phyloP scores from a whole-genome alignment of 2,113 vertebrate species.

The Mellivora capensis region DNA sequence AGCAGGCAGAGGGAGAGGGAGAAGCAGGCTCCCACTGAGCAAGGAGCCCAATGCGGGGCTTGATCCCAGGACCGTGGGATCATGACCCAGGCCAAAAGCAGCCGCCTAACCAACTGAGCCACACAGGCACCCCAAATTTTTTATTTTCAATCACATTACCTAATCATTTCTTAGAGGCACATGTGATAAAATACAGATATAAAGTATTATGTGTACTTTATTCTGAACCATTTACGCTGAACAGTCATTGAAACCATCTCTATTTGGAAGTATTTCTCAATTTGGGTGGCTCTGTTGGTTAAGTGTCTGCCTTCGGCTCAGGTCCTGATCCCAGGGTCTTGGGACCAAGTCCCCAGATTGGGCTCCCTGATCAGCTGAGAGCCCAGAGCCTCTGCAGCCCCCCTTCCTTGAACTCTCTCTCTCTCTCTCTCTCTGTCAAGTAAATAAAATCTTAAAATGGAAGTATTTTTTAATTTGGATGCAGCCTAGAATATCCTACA shows the following conservation, averaged over 20 bases:
- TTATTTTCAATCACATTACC: slow-evolving; percentile 55
- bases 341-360: no score
- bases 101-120: no score
- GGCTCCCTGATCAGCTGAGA: no score
- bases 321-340: no score
- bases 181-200: slow-evolving; percentile 9
- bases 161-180: background rate
- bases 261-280: slow-evolving; percentile 41
- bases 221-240: slow-evolving; percentile 53
- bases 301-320: no score
- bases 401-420: background rate
- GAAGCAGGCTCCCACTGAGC: no score
- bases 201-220: slow-evolving; percentile 14
- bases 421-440: background rate
- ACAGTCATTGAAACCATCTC: slow-evolving; percentile 46
- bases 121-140: background rate
- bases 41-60: no score
- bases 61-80: no score
- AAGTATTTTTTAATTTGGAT: slow-evolving; percentile 63
- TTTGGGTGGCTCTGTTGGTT: background rate
- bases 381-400: background rate
- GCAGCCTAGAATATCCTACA: slow-evolving; percentile 60
- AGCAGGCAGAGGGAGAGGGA: no score
- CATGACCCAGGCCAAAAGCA: no score
- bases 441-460: slow-evolving; percentile 4